Percentiles rank a stretch among this genome's conserved stretches.
Evolutionary conservation across 2,888 invertebrate species (phyloP).

Genomic region (Willowsia nigromaculata): DNA sequence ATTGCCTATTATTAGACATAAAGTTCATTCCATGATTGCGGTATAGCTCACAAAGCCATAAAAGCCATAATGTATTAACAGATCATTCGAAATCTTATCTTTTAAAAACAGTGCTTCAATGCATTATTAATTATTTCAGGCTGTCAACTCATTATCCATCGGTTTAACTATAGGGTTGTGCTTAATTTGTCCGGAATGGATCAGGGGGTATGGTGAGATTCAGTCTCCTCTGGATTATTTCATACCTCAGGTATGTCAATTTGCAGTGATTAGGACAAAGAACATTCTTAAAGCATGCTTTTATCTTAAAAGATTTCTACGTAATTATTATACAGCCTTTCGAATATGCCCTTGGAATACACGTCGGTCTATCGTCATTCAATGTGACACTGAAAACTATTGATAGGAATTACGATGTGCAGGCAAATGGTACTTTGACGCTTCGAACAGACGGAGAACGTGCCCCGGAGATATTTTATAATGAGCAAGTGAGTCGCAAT

Average conservation of each 20-base stretch:
- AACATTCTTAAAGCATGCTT: no score
- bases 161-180: conserved; percentile 75
- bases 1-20: conserved; percentile 76
- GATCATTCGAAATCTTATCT: no score
- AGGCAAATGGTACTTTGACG: conserved; percentile 54
- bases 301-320: not conserved
- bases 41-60: conserved; percentile 67
- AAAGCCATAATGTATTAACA: no score
- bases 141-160: conserved; percentile 73
- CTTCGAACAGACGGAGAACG: conserved; percentile 32
- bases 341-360: conserved; percentile 74
- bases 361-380: conserved; percentile 75
- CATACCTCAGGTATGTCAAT: conserved; percentile 68
- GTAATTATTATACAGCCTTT: conserved; percentile 69
- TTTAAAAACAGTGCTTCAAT: no score
- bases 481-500: conserved; percentile 59
- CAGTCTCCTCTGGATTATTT: conserved; percentile 75
- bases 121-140: conserved; percentile 64
- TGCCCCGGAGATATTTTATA: conserved; percentile 60
- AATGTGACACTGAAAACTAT: conserved; percentile 75
- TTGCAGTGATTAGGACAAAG: not conserved
- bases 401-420: conserved; percentile 59
- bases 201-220: conserved; percentile 71
- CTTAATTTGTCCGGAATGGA: conserved; percentile 76
- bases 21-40: conserved; percentile 74